Evolutionary conservation across 2,797 vertebrate species (phyloP).

Genomic region (Enteromius fasciolatus): DNA sequence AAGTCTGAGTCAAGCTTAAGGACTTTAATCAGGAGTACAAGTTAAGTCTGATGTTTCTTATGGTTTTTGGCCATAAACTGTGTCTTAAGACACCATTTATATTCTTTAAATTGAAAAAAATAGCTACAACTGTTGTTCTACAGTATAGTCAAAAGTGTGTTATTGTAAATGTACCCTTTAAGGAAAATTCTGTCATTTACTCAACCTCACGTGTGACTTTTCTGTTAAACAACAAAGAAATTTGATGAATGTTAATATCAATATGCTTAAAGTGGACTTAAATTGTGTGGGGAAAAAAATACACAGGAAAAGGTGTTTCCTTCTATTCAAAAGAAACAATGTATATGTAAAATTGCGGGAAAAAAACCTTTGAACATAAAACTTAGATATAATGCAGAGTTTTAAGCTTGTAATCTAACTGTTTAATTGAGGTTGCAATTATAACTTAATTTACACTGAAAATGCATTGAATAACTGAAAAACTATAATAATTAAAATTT

Average conservation of each 20-base stretch:
- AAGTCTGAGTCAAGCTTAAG: not conserved
- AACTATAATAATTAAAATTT: not conserved
- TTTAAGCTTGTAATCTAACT: not conserved
- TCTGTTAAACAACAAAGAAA: not conserved
- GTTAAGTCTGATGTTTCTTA: not conserved
- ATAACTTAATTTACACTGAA: not conserved
- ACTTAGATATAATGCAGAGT: not conserved
- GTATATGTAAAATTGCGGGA: not conserved
- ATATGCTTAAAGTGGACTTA: too few relatives aligned
- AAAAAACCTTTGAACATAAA: not conserved
- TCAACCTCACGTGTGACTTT: not conserved
- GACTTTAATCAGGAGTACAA: not conserved
- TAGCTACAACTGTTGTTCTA: not conserved
- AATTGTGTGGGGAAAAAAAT: not conserved
- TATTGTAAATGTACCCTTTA: not conserved
- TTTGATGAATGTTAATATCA: not conserved
- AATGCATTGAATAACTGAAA: not conserved
- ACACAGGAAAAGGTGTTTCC: not conserved
- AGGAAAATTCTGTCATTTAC: not conserved
- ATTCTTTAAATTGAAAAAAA: too few relatives aligned
- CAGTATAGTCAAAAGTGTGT: not conserved
- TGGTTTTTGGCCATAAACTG: not conserved
- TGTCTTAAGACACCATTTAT: not conserved
- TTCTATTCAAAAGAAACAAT: not conserved
- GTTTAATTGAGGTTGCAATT: not conserved